A percentile compares a stretch with the other conserved stretches of the same genome.
Evolutionary conservation across 2,888 invertebrate species (phyloP).

Genomic region (Apomyelois bistriatella): DNA sequence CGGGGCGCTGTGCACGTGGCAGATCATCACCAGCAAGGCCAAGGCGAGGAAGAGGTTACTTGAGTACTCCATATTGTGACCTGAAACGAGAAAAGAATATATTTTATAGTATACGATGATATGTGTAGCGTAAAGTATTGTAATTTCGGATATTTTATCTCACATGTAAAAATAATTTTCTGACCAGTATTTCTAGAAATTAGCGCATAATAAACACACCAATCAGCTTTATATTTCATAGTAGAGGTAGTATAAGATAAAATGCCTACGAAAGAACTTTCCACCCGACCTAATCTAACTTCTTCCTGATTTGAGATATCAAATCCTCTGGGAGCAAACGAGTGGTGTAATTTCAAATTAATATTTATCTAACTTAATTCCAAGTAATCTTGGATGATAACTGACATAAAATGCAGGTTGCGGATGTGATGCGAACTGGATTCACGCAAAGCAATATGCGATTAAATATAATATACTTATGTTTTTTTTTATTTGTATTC

Average conservation of each 20-base stretch:
- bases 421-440: background rate
- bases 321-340: background rate
- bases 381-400: background rate
- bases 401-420: conserved; percentile 1
- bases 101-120: conserved; percentile 15
- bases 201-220: too few relatives aligned
- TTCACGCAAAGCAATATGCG: background rate
- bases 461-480: background rate
- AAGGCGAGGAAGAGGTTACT: conserved; percentile 43
- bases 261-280: background rate
- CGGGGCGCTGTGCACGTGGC: conserved; percentile 50
- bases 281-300: background rate
- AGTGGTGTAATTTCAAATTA: conserved; percentile 3
- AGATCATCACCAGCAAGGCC: conserved; percentile 47
- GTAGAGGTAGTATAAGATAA: too few relatives aligned
- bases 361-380: conserved; percentile 1
- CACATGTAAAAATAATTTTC: too few relatives aligned
- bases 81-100: conserved; percentile 44
- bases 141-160: too few relatives aligned
- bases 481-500: too few relatives aligned
- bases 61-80: conserved; percentile 48
- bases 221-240: too few relatives aligned
- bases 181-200: too few relatives aligned
- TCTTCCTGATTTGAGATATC: background rate
- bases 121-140: too few relatives aligned